Evolutionary conservation across 2,113 vertebrate genomes (phyloP), one percentile per base, ranked within the genome.

Genomic region (Piaya cayana): DNA sequence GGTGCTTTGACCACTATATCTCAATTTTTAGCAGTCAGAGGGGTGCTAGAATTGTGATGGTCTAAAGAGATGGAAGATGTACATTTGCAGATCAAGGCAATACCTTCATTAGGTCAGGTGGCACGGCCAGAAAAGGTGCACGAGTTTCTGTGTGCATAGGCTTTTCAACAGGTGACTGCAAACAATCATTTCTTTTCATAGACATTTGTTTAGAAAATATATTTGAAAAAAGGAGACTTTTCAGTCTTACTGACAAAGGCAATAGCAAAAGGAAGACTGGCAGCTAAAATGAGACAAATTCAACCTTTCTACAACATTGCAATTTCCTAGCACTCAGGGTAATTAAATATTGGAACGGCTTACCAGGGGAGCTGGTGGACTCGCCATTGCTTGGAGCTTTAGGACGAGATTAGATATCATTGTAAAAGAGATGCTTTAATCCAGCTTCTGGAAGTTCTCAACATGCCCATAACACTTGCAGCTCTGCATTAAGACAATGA

Each of bases 381-480:
- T 97, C 89, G 95, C 96, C 96, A 97, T 97, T 92, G 96, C 96
- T 97, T 95, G 95, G 95, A 97, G 95, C 94, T 96, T 97, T 97
- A 97, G 95, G 96, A 97, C 10, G 96, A 96, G 94, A 95, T 95
- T 97, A 97, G 91, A 96, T 95, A 96, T 95, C 96, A 97, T 96
- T 97, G 95, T 96, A 97, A 97, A 97, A 96, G 94, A 95, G 95
- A 94, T 97, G 96, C 96, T 97, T 95, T 97, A 97, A 95, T 97
- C 96, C 96, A 97, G 95, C 94, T 97, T 96, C 96, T 96, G 96
- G 96, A 96, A 96, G 96, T 95, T 96, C 94, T 96, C 95, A 96
- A 96, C 94, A 95, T 96, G 94, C 95, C 93, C 94, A 97, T 92
- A 94, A 96, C 69, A 96, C 94, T 96, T 96, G 94, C 96, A 96